A percentile compares a stretch with the other conserved stretches of the same genome.
Evolutionary conservation across 2,888 invertebrate genomes (phyloP).

Genomic region (Harpagoxenus sublaevis): DNA sequence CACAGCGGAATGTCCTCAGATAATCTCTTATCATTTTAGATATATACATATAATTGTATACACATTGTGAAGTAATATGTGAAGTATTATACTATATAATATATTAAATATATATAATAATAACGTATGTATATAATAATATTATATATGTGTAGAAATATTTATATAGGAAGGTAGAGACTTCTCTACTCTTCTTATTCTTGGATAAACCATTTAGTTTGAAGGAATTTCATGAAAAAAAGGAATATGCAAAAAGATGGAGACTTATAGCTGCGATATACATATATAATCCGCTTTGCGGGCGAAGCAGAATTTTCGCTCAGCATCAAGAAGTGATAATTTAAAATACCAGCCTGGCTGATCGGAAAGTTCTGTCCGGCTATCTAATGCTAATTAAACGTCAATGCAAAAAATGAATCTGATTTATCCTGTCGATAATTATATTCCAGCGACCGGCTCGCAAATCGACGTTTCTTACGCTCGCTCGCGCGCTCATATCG

Average conservation of each 20-base stretch:
- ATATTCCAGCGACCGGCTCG: conserved; percentile 56
- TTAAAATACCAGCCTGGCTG: conserved; percentile 30
- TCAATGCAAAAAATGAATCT: conserved; percentile 37
- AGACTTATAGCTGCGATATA: neutral
- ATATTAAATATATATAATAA: too few relatives aligned
- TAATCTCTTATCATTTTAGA: neutral
- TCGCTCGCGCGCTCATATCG: conserved; percentile 33
- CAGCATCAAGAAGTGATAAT: conserved; percentile 23
- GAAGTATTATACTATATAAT: neutral
- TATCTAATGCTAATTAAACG: conserved; percentile 55
- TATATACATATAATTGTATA: too few relatives aligned
- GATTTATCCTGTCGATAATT: conserved; percentile 55
- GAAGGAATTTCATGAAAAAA: neutral
- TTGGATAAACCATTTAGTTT: neutral
- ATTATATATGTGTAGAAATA: neutral
- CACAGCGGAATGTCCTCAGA: too few relatives aligned
- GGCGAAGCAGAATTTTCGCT: conserved; percentile 12
- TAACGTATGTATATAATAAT: neutral
- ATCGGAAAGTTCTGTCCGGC: conserved; percentile 38
- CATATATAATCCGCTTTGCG: neutral
- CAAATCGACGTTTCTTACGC: conserved; percentile 44
- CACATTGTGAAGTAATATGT: neutral
- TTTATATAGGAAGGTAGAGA: neutral
- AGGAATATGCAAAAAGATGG: neutral
- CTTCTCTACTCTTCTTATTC: neutral